phyloP scores from a whole-genome alignment of 2,113 vertebrate genomes.

The Mustela nigripes region DNA sequence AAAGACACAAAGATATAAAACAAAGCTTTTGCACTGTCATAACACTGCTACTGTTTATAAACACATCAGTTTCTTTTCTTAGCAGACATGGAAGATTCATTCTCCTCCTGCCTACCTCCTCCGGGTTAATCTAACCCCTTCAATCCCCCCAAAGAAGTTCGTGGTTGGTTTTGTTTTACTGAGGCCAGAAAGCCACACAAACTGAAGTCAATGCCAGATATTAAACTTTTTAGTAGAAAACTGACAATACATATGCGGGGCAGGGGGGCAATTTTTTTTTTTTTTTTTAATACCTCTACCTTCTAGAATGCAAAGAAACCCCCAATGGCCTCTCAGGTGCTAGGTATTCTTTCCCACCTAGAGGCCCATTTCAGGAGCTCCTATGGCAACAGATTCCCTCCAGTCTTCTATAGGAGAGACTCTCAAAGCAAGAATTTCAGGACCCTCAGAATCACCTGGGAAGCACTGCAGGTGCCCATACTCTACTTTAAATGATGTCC shows the following conservation, averaged over 20 bases:
- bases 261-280: not conserved
- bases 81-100: slow-evolving; percentile 30
- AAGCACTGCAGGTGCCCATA: too few relatives aligned
- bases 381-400: not conserved
- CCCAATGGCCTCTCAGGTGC: not conserved
- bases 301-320: not conserved
- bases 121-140: slow-evolving; percentile 18
- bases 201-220: not conserved
- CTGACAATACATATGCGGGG: not conserved
- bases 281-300: slow-evolving; percentile 3
- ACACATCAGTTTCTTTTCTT: slow-evolving; percentile 55
- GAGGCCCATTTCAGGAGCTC: not conserved
- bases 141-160: not conserved
- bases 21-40: slow-evolving; percentile 51
- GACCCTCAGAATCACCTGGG: not conserved
- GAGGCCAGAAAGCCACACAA: slow-evolving; percentile 29
- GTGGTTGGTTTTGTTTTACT: slow-evolving; percentile 40
- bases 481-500: not conserved
- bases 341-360: not conserved
- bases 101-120: not conserved
- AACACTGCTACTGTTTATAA: slow-evolving; percentile 49
- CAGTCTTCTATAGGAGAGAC: not conserved
- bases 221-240: slow-evolving; percentile 48
- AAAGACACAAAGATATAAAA: not conserved
- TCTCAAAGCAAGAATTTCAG: not conserved